A percentile compares a stretch with the other conserved stretches of the same genome.
phyloP scores from a whole-genome alignment of 2,888 invertebrate genomes.

The Limenitis camilla region DNA sequence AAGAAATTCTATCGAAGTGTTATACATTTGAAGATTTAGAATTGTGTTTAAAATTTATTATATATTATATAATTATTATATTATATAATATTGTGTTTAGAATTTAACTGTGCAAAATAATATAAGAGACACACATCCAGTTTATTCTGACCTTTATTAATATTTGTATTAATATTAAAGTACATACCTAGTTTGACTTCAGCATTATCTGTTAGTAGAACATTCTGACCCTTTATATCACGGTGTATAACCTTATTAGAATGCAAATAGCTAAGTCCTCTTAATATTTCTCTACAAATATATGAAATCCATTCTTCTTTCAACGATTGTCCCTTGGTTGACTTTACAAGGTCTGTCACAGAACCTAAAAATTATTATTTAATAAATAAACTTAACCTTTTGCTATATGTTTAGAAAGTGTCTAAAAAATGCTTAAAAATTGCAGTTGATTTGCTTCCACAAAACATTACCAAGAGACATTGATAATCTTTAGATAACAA shows the following conservation, averaged over 20 bases:
- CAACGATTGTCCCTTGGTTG: slow-evolving; percentile 97
- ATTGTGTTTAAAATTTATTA: too few species aligned
- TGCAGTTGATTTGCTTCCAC: too few species aligned
- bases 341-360: slow-evolving; percentile 99
- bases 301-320: slow-evolving; percentile 99
- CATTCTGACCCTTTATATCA: slow-evolving; percentile 99
- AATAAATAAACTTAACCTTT: too few species aligned
- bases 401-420: too few species aligned
- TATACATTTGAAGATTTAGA: too few species aligned
- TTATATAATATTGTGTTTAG: too few species aligned
- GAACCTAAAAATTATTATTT: slow-evolving; percentile 77
- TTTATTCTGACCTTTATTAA: neutral
- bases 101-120: neutral
- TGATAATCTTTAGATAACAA: too few species aligned
- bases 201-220: slow-evolving; percentile 98
- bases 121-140: neutral
- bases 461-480: too few species aligned
- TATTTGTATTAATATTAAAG: neutral
- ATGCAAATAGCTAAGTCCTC: slow-evolving; percentile 97
- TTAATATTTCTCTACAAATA: slow-evolving; percentile 95
- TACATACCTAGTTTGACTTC: slow-evolving; percentile 96
- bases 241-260: slow-evolving; percentile 99
- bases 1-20: too few species aligned
- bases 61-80: too few species aligned
- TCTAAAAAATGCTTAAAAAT: too few species aligned